Evolutionary conservation across 2,113 vertebrate genomes (phyloP), one percentile per base, ranked within the genome.

Genomic region (Phrynosoma blainvillii): DNA sequence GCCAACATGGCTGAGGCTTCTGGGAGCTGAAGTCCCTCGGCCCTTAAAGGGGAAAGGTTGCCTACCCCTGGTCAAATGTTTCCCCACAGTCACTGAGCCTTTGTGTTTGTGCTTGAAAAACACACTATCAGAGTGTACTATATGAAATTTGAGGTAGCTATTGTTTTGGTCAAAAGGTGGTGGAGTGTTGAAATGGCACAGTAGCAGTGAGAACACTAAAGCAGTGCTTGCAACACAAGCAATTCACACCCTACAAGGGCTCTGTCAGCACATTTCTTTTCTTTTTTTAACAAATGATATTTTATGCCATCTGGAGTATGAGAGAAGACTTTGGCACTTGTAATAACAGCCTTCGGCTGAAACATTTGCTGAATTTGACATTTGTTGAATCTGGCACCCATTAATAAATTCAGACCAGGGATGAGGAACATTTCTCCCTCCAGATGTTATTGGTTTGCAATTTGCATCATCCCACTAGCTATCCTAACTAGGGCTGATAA

Each of bases 121-220:
- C 86, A 56, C 0, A 0, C 36, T 80, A 94, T 93, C 93, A 89
- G 94, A n/a, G 81, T 84, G 88, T 82, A 89, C 73, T 77, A 47
- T 62, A 2, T 92, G 84, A 62, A 95, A 93, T 95, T 92, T 88
- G 88, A 94, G 93, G 93, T 0, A 3, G 82, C 87, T 95, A n/a
- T 92, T 86, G 40, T 65, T 90, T 87, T 87, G 80, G 54, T 82
- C 68, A 62, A 62, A 59, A 62, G 59, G 59, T 62, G 13, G 2
- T 18, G 18, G 59, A 18, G 59, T 62, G 59, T 62, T 62, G 12
- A 62, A 56, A 47, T 65, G 9, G 84, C 90, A 78, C 77, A 92
- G 88, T 5, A 47, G 82, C 91, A 85, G 75, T 90, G 92, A 92
- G 88, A 87, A 84, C 91, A 71, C 77, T 92, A 47, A 47, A 47